Conservation (phyloP, 2,113 vertebrate genomes). For the Brachirus orientalis region DNA sequence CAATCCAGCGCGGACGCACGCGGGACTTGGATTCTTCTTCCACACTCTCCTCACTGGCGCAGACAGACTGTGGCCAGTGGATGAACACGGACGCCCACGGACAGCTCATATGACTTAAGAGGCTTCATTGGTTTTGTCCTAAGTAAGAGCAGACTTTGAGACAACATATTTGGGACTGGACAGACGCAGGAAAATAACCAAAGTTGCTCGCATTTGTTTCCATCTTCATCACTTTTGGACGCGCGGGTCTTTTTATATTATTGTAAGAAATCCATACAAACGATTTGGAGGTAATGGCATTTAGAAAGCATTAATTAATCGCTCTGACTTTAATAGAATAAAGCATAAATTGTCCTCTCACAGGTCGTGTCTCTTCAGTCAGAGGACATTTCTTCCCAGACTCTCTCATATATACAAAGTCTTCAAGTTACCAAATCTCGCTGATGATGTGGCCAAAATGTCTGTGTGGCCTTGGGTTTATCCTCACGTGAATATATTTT, state of each 20-base stretch:
- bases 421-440: too few relatives aligned
- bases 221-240: slow-evolving; percentile 18
- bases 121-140: not conserved
- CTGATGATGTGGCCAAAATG: not conserved
- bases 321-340: too few relatives aligned
- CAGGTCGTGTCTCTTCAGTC: too few relatives aligned
- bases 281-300: too few relatives aligned
- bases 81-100: slow-evolving; percentile 53
- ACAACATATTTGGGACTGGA: slow-evolving; percentile 8
- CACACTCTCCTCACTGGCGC: slow-evolving; percentile 47
- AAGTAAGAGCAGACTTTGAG: slow-evolving; percentile 3
- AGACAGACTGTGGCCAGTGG: slow-evolving; percentile 42
- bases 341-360: too few relatives aligned
- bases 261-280: too few relatives aligned
- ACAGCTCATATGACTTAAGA: slow-evolving; percentile 57
- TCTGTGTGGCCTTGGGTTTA: not conserved
- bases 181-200: not conserved
- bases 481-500: not conserved
- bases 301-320: too few relatives aligned
- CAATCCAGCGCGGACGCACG: slow-evolving; percentile 37
- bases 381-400: too few relatives aligned
- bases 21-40: slow-evolving; percentile 59
- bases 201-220: slow-evolving; percentile 15
- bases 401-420: too few relatives aligned
- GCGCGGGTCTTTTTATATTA: too few relatives aligned